Evolutionary conservation across 2,797 vertebrate species (phyloP), one percentile per base, ranked within the genome.

Genomic region (Caiman crocodilus): DNA sequence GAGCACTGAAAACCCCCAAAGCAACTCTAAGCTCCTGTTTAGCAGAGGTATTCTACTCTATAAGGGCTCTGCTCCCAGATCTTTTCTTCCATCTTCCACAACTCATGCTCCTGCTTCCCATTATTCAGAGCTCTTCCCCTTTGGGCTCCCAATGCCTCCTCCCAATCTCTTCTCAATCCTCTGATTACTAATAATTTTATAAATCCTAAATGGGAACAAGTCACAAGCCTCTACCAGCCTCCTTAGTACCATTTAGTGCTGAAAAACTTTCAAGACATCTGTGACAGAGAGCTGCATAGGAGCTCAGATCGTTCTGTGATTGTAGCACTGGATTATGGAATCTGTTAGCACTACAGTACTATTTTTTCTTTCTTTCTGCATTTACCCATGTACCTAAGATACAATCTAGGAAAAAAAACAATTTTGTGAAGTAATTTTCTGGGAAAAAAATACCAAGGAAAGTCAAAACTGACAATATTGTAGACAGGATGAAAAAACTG

Each of bases 211-310:
- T 20, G 64, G n/a, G 64, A 67, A 67, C 20, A 76, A 76, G 59
- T 58, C 25, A 14, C 30, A 58, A 0, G 1, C 55, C 42, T 81
- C 64, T n/a, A 11, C 32, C 14, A 56, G 4, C 0, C 12, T 17
- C 28, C 28, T 50, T 58, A 30, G 26, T 75, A 77, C 59, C 23
- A 42, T 2, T 26, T 16, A 64, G 23, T 50, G 86, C 64, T 50
- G 73, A 74, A 65, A 6, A 67, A 25, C 6, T 80, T 82, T 80
- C 83, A 75, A 32, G 13, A 55, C 76, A 69, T 58, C 42, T 16
- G 10, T 4, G 4, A 30, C 17, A 56, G 13, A 58, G 71, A 14
- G 8, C 14, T 28, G 64, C 57, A 4, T 23, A 64, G n/a, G 16
- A n/a, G 2, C 32, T 76, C 59, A 63, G 15, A 64, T 56, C 20